These are phyloP conservation scores for Hyposmocoma kahamanoa DNA, from an alignment of 1,140 invertebrate species.

Conservation along the genomic window DNA sequence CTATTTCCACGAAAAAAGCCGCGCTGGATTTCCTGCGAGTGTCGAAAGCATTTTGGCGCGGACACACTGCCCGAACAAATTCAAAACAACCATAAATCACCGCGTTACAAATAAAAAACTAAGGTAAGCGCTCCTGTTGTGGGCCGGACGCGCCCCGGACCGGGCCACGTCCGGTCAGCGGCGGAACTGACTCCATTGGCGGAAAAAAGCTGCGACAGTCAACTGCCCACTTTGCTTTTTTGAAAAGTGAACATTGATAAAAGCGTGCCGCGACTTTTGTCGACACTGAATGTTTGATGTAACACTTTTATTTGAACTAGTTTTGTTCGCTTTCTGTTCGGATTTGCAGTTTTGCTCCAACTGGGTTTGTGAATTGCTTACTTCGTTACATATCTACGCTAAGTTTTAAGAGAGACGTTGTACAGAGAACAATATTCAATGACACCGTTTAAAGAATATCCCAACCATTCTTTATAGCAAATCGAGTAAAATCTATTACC, in stretches of 20 bases:
- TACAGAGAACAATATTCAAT: too few species aligned
- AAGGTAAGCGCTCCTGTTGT: conserved; percentile 69
- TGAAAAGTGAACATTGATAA: conserved; percentile 35
- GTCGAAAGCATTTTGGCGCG: conserved; percentile 59
- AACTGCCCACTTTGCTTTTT: conserved; percentile 52
- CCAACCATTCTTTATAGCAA: too few species aligned
- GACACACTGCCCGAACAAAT: conserved; percentile 46
- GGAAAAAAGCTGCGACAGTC: conserved; percentile 57
- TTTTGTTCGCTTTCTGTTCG: conserved; percentile 4
- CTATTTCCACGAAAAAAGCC: conserved; percentile 28
- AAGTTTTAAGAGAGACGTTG: too few species aligned
- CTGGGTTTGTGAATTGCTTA: too few species aligned
- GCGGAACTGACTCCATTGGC: conserved; percentile 58
- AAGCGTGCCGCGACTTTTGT: conserved; percentile 10
- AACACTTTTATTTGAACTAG: conserved; percentile 22
- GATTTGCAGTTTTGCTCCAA: conserved; percentile 7
- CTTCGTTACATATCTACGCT: too few species aligned
- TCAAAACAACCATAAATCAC: conserved; percentile 69
- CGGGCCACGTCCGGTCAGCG: conserved; percentile 45
- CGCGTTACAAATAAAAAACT: conserved; percentile 64
- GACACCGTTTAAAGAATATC: too few species aligned
- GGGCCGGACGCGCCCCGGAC: conserved; percentile 27
- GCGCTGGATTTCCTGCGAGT: conserved; percentile 41
- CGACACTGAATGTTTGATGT: conserved; percentile 6
- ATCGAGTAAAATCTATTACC: too few species aligned